These are phyloP conservation scores for Apis florea DNA, from an alignment of 1,140 invertebrate species.

Conservation along the genomic window DNA sequence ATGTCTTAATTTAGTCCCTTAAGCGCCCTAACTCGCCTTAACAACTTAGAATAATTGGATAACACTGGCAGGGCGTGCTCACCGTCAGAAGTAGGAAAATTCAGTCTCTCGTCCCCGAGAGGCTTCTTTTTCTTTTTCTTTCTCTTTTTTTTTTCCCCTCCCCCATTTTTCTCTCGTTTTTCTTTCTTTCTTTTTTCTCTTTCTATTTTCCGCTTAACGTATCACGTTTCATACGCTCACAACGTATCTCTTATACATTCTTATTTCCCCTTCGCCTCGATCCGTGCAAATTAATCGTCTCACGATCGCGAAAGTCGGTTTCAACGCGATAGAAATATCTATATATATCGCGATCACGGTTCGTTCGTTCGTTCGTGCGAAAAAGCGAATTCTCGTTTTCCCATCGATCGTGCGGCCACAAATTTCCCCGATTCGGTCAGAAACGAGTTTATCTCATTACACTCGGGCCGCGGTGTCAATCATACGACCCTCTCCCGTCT, in stretches of 20 bases:
- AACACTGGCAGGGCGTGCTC: constrained; percentile 70
- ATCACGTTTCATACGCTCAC: constrained; percentile 37
- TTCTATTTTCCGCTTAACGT: neutral
- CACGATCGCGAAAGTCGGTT: neutral
- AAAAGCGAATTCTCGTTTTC: constrained; percentile 31
- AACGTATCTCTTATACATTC: neutral
- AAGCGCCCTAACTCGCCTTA: constrained; percentile 80
- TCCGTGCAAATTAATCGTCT: no score
- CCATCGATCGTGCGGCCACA: constrained; percentile 45
- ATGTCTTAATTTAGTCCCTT: constrained; percentile 82
- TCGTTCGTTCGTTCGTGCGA: neutral
- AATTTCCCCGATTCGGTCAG: constrained; percentile 58
- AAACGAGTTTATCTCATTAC: constrained; percentile 72
- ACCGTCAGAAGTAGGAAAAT: constrained; percentile 62
- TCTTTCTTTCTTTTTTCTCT: constrained; percentile 5
- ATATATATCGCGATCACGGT: neutral
- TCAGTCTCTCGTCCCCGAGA: constrained; percentile 47
- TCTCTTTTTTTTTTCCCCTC: neutral
- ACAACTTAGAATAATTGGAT: constrained; percentile 81
- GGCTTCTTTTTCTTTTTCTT: constrained; percentile 12
- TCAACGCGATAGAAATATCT: neutral
- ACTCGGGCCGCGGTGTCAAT: constrained; percentile 69
- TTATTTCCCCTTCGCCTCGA: neutral
- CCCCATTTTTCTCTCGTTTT: constrained; percentile 21
- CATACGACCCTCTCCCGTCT: constrained; percentile 67